These are phyloP conservation scores for Prorops nasuta DNA, from an alignment of 1,140 invertebrate genomes.

Conservation along the genomic window DNA sequence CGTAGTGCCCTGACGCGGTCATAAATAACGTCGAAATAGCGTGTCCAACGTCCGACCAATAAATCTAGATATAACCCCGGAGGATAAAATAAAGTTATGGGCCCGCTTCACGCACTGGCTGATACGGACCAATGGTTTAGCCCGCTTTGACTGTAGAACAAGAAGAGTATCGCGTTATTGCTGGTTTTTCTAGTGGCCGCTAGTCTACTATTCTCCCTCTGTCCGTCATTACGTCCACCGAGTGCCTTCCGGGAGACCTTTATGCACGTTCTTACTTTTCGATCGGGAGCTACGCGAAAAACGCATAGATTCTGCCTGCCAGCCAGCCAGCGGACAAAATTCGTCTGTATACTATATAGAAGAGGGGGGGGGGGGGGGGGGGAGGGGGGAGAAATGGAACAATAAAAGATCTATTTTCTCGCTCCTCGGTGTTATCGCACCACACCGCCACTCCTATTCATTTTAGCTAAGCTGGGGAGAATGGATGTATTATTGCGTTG, in stretches of 20 bases:
- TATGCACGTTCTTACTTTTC: no score
- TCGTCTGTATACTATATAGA: no score
- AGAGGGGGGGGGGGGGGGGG: no score
- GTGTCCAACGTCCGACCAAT: slow-evolving; percentile 39
- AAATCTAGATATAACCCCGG: slow-evolving; percentile 41
- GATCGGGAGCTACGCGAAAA: no score
- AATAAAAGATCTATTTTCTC: no score
- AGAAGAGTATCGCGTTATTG: slow-evolving; percentile 11
- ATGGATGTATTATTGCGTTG: slow-evolving; percentile 44
- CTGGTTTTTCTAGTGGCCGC: background rate
- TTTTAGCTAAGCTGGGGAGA: no score
- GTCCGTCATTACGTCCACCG: background rate
- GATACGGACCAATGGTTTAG: slow-evolving; percentile 40
- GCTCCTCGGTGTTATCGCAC: no score
- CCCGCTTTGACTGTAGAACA: slow-evolving; percentile 27
- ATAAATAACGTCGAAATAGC: slow-evolving; percentile 42
- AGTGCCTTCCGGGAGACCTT: no score
- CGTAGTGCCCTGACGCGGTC: slow-evolving; percentile 22
- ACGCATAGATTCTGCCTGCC: no score
- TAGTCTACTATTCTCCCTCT: background rate
- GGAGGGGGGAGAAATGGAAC: no score
- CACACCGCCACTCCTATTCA: no score
- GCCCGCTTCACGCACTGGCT: slow-evolving; percentile 39
- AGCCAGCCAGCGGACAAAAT: no score
- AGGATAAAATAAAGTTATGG: slow-evolving; percentile 49